These are phyloP conservation scores for Petaurus breviceps DNA, from an alignment of 2,113 vertebrate species.

Conservation along the genomic window DNA sequence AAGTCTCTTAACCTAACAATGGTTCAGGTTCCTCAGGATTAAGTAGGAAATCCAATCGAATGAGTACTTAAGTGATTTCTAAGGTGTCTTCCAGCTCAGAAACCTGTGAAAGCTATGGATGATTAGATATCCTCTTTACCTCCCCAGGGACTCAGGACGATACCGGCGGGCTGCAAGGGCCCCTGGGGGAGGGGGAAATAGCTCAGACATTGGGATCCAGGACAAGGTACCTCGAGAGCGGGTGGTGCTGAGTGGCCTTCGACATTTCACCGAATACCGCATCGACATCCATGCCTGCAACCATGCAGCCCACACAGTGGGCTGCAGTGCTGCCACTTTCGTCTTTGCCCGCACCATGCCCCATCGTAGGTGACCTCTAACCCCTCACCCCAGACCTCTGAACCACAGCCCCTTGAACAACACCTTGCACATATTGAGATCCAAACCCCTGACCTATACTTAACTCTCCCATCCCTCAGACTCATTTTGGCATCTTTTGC, in stretches of 20 bases:
- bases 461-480: neutral
- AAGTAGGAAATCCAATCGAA: neutral
- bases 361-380: constrained; percentile 74
- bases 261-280: constrained; percentile 88
- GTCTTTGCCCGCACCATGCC: constrained; percentile 89
- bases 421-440: neutral
- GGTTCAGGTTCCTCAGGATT: neutral
- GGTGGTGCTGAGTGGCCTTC: constrained; percentile 81
- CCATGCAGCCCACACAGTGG: constrained; percentile 86
- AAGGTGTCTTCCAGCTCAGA: neutral
- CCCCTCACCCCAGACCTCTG: neutral
- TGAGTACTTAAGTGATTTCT: neutral
- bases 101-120: neutral
- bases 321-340: constrained; percentile 88
- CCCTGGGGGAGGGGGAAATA: constrained; percentile 53
- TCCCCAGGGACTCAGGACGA: constrained; percentile 55
- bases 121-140: neutral
- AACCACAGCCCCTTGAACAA: neutral
- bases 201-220: constrained; percentile 81
- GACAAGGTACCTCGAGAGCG: constrained; percentile 87
- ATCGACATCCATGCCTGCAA: constrained; percentile 91
- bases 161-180: constrained; percentile 46
- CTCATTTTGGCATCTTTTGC: neutral
- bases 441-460: neutral
- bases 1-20: neutral